phyloP scores from a whole-genome alignment of 2,797 vertebrate species.

The Gymnothorax reevesii region DNA sequence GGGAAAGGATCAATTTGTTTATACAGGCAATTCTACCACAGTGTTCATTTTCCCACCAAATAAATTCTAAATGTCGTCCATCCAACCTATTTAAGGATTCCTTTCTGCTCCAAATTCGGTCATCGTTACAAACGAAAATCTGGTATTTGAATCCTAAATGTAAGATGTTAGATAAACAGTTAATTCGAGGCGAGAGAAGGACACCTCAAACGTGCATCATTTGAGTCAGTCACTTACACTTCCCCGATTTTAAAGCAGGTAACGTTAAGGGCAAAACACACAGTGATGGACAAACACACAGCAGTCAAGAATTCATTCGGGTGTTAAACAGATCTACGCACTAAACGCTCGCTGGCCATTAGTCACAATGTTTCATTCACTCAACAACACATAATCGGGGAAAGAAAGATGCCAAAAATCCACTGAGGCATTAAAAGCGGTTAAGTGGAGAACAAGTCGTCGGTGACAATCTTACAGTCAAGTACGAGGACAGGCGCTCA shows the following conservation, averaged over 20 bases:
- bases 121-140: not conserved
- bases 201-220: not conserved
- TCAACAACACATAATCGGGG: slow-evolving; percentile 13
- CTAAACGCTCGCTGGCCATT: slow-evolving; percentile 6
- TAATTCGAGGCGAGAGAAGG: slow-evolving; percentile 7
- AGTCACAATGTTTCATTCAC: slow-evolving; percentile 7
- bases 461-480: slow-evolving; percentile 58
- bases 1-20: not conserved
- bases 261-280: not conserved
- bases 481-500: slow-evolving; percentile 17
- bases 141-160: not conserved
- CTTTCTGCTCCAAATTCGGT: slow-evolving; percentile 13
- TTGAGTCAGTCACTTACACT: not conserved
- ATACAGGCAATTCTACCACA: not conserved
- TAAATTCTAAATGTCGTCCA: not conserved
- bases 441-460: slow-evolving; percentile 67
- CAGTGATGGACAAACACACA: not conserved
- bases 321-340: slow-evolving; percentile 11
- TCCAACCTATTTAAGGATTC: slow-evolving; percentile 31
- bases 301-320: not conserved
- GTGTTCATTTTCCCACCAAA: not conserved
- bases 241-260: not conserved
- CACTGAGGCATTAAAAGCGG: slow-evolving; percentile 65
- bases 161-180: not conserved
- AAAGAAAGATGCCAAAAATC: slow-evolving; percentile 33